Evolutionary conservation across 2,113 vertebrate species (phyloP).

Genomic region (Perccottus glenii): DNA sequence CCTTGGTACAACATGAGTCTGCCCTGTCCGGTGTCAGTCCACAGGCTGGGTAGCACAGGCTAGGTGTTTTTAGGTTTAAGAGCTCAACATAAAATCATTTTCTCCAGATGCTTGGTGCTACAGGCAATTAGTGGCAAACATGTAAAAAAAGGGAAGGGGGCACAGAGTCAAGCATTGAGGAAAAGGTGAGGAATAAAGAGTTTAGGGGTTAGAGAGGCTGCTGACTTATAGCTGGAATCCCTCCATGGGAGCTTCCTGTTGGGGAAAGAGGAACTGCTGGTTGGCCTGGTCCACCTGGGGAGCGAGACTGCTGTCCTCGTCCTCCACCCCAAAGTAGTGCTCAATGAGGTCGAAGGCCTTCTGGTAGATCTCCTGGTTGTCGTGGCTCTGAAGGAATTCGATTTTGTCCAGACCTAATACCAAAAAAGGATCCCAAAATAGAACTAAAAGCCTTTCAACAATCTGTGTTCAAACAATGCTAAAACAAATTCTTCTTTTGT

Average conservation of each 20-base stretch:
- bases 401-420: slow-evolving; percentile 93
- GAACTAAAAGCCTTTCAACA: too few species aligned
- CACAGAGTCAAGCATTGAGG: slow-evolving; percentile 14
- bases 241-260: slow-evolving; percentile 96
- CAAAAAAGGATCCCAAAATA: background rate
- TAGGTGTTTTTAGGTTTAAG: background rate
- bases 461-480: too few species aligned
- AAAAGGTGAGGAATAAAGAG: slow-evolving; percentile 15
- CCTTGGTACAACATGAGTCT: slow-evolving; percentile 7
- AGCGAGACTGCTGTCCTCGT: slow-evolving; percentile 87
- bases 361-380: slow-evolving; percentile 99
- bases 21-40: slow-evolving; percentile 27
- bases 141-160: background rate
- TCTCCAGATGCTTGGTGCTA: slow-evolving; percentile 14
- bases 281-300: slow-evolving; percentile 94
- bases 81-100: slow-evolving; percentile 23
- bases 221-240: slow-evolving; percentile 94
- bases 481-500: too few species aligned
- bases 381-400: slow-evolving; percentile 97
- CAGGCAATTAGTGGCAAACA: slow-evolving; percentile 4
- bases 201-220: slow-evolving; percentile 14
- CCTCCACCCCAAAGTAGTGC: slow-evolving; percentile 97
- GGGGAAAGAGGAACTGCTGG: slow-evolving; percentile 97
- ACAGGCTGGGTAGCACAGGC: background rate
- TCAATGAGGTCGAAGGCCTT: slow-evolving; percentile 98